Base-by-base conservation (phyloP, 2,888 invertebrate genomes). In the Amphimallon solstitiale region DNA sequence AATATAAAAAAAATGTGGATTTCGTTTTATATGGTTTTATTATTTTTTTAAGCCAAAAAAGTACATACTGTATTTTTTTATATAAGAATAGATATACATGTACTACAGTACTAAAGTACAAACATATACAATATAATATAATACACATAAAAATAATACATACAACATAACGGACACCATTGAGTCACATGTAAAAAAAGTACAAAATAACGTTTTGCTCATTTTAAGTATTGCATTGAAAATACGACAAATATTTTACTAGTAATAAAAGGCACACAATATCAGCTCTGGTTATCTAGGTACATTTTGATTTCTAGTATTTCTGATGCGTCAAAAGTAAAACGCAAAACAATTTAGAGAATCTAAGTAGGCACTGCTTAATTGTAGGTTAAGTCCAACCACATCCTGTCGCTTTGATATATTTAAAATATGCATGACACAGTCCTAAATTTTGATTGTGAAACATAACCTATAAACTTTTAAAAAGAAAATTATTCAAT, bases 211-310 rank as follows among this genome's bases (percentile, higher is more conserved):
- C 23, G 29, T 59, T 59, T 51, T 56, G 23, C 43, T 43, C 23
- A 43, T 23, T 40, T 29, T 38, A 29, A 59, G 43, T 45, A 29
- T 45, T 59, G 56, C 43, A 59, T 59, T 43, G 56, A 29, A 59
- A 34, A 43, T 29, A 43, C 12, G 14, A 38, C 38, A 54, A n/a
- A 45, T 45, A n/a, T 45, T 45, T 17, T 45, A 45, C n/a, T 23
- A 59, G 43, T 56, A 56, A 29, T 40, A 34, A 59, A 59, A 59
- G 56, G 56, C 56, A 59, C 56, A 59, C 56, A 15, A 23, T 59
- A 29, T 59, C 43, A 59, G 56, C 56, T 43, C 43, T 59, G 43
- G 9, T 35, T 15, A 29, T 29, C 4, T 29, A 52, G 29, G 2
- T 15, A 9, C 17, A 37, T 59, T 43, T 59, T 59, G 56, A 59